These are phyloP conservation scores for Rhabdomys pumilio DNA, from an alignment of 2,797 vertebrate genomes.

Conservation along the genomic window DNA sequence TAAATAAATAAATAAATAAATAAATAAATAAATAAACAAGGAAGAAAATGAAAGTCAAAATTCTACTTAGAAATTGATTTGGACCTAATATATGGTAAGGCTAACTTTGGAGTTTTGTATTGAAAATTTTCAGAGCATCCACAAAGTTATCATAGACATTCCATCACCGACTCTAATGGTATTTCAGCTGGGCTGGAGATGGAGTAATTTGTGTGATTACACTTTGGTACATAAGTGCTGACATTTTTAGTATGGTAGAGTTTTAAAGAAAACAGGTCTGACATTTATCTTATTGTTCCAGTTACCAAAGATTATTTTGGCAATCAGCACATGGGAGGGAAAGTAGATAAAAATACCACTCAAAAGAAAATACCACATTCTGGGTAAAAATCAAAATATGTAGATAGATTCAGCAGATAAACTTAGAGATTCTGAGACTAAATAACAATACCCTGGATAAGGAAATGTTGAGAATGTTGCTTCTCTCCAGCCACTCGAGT, in stretches of 20 bases:
- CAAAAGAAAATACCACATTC: background rate
- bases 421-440: background rate
- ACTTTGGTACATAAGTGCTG: background rate
- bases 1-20: background rate
- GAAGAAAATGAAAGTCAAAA: background rate
- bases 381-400: background rate
- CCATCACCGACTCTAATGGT: background rate
- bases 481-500: rapidly evolving
- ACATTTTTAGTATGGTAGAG: background rate
- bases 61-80: background rate
- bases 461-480: background rate
- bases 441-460: background rate
- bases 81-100: background rate
- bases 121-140: background rate
- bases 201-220: background rate
- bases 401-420: background rate
- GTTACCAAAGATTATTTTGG: constrained; percentile 20
- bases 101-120: background rate
- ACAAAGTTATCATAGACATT: background rate
- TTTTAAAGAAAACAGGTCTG: background rate
- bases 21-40: background rate
- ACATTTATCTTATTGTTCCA: background rate
- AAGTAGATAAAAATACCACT: background rate
- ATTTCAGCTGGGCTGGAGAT: background rate
- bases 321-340: background rate